Percentiles rank a stretch among this genome's conserved stretches.
Evolutionary conservation across 2,888 invertebrate species (phyloP).

Genomic region (Hirtodrosophila alboralis): DNA sequence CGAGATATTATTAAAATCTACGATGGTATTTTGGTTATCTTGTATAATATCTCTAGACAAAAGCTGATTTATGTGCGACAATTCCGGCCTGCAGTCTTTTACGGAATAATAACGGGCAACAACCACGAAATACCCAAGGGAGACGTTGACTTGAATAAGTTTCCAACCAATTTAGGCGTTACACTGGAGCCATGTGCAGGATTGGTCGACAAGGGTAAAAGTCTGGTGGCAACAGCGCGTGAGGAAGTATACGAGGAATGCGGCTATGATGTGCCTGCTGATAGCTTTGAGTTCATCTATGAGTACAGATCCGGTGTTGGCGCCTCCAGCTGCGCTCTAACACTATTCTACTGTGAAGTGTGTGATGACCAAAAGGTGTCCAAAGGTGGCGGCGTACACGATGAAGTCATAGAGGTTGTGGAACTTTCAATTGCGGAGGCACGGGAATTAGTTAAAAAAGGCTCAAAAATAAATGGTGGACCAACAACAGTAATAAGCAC

Average conservation of each 20-base stretch:
- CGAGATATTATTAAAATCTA: constrained; percentile 93
- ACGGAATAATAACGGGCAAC: constrained; percentile 87
- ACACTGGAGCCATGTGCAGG: constrained; percentile 97
- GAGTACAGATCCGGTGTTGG: constrained; percentile 58
- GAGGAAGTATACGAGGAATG: constrained; percentile 96
- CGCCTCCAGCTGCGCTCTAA: constrained; percentile 30
- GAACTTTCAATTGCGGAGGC: constrained; percentile 57
- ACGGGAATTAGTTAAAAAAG: constrained; percentile 29
- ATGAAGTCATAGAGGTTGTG: constrained; percentile 55
- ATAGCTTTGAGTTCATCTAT: constrained; percentile 33
- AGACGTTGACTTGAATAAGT: constrained; percentile 87
- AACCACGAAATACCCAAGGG: constrained; percentile 55
- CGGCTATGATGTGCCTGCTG: constrained; percentile 83
- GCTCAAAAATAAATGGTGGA: constrained; percentile 36
- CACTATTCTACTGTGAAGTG: constrained; percentile 61
- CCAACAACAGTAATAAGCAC: constrained; percentile 36
- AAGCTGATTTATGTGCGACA: constrained; percentile 94
- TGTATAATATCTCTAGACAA: constrained; percentile 91
- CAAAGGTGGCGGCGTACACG: constrained; percentile 45
- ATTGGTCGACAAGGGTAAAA: constrained; percentile 92
- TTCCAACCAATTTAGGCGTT: constrained; percentile 89
- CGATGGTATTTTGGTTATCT: constrained; percentile 92
- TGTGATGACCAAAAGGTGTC: constrained; percentile 49
- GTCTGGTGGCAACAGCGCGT: constrained; percentile 90
- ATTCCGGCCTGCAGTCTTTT: constrained; percentile 93